Evolutionary conservation across 2,113 vertebrate species (phyloP).

Genomic region (Pygoscelis antarcticus): DNA sequence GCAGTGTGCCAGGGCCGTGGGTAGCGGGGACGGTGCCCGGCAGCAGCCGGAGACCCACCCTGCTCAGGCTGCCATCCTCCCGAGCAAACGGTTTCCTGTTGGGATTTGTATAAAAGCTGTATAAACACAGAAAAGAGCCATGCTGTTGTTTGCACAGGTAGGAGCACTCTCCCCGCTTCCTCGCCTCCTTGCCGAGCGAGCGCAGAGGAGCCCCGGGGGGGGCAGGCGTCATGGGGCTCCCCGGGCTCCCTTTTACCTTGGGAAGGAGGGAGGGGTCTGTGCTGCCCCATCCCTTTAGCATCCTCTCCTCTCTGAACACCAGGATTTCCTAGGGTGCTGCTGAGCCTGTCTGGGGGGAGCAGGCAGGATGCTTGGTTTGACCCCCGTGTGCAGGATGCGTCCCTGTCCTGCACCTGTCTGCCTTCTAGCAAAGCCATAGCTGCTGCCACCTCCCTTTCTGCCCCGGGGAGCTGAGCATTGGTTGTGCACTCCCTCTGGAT

Average conservation of each 20-base stretch:
- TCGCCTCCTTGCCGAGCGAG: rapidly evolving
- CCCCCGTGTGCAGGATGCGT: not conserved
- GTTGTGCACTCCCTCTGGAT: not conserved
- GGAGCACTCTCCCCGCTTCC: not conserved
- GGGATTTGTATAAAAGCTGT: not conserved
- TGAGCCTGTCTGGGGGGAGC: not conserved
- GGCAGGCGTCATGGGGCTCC: not conserved
- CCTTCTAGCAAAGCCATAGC: not conserved
- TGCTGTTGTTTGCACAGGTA: constrained; percentile 17
- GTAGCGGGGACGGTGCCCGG: not conserved
- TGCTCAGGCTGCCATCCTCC: not conserved
- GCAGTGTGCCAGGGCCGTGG: not conserved
- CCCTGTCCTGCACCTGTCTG: not conserved
- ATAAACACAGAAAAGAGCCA: not conserved
- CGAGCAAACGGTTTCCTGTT: not conserved
- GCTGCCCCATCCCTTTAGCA: not conserved
- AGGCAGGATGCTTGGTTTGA: not conserved
- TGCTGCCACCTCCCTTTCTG: not conserved
- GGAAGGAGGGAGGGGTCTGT: not conserved
- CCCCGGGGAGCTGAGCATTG: not conserved
- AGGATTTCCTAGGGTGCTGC: not conserved
- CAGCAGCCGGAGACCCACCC: not conserved
- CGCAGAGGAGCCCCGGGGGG: not conserved
- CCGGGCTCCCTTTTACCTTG: not conserved
- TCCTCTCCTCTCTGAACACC: not conserved